A percentile compares a stretch with the other conserved stretches of the same genome.
Evolutionary conservation across 1,140 invertebrate species (phyloP).

Genomic region (Drosophila ohnishii): DNA sequence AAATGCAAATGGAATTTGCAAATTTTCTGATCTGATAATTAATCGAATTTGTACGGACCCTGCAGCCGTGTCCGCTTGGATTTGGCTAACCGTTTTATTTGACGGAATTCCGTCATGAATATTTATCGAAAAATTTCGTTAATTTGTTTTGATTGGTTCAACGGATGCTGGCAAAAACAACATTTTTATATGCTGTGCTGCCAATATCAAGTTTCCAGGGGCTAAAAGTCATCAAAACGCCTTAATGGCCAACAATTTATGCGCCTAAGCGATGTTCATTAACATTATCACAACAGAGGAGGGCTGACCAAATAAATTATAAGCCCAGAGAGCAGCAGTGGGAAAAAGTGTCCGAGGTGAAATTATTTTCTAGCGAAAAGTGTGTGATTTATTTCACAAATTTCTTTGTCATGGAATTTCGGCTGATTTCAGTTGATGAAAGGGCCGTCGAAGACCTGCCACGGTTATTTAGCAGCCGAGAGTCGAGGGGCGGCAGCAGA

Average conservation of each 20-base stretch:
- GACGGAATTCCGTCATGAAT: conserved; percentile 69
- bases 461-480: conserved; percentile 54
- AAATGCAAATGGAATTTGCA: conserved; percentile 62
- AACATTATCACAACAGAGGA: conserved; percentile 50
- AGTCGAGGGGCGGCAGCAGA: conserved; percentile 9
- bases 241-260: conserved; percentile 53
- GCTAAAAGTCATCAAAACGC: conserved; percentile 40
- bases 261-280: conserved; percentile 49
- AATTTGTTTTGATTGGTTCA: conserved; percentile 68
- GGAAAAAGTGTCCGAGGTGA: conserved; percentile 42
- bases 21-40: conserved; percentile 63
- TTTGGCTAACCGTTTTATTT: conserved; percentile 26
- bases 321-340: background rate
- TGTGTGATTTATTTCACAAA: conserved; percentile 37
- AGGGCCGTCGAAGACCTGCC: conserved; percentile 59
- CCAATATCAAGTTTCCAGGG: conserved; percentile 51
- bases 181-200: conserved; percentile 29
- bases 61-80: conserved; percentile 8
- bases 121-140: conserved; percentile 61
- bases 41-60: conserved; percentile 30
- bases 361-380: conserved; percentile 46
- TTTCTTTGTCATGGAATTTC: conserved; percentile 50
- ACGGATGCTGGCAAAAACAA: conserved; percentile 47
- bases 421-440: conserved; percentile 61
- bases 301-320: conserved; percentile 25